These are phyloP conservation scores for Eulemur macaco DNA, from an alignment of 2,113 vertebrate species.

Conservation along the genomic window DNA sequence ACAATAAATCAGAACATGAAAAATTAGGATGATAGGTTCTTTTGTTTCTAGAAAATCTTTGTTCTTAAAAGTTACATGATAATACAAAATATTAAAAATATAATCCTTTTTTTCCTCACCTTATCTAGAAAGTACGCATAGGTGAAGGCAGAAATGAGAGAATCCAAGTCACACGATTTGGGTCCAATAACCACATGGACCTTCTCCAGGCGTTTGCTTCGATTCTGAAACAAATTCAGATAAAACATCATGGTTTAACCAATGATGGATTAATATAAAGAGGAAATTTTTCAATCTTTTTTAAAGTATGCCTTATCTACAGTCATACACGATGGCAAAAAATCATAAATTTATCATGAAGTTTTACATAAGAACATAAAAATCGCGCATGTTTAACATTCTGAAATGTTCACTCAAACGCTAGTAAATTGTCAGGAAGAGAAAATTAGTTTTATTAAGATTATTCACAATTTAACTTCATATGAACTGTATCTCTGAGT, in stretches of 20 bases:
- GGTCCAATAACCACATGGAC: conserved; percentile 92
- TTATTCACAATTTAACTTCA: background rate
- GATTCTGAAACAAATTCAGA: conserved; percentile 85
- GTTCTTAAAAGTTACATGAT: background rate
- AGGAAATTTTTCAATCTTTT: background rate
- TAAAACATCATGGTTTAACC: background rate
- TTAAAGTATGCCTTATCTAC: background rate
- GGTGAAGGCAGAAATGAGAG: conserved; percentile 91
- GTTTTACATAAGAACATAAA: conserved; percentile 22
- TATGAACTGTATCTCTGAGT: background rate
- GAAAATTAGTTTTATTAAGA: background rate
- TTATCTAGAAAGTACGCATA: conserved; percentile 93
- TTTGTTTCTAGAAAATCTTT: conserved; percentile 1
- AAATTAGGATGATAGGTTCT: background rate
- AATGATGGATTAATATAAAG: background rate
- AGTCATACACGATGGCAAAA: background rate
- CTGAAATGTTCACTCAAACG: background rate
- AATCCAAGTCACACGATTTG: conserved; percentile 91
- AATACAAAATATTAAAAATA: background rate
- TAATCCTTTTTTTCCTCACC: conserved; percentile 83
- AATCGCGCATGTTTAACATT: background rate
- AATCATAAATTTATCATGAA: conserved; percentile 8
- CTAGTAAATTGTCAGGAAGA: background rate
- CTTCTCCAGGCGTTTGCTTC: conserved; percentile 83
- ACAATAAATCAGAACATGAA: background rate